Base-by-base conservation (phyloP, 1,140 invertebrate species). In the Zeugodacus cucurbitae region DNA sequence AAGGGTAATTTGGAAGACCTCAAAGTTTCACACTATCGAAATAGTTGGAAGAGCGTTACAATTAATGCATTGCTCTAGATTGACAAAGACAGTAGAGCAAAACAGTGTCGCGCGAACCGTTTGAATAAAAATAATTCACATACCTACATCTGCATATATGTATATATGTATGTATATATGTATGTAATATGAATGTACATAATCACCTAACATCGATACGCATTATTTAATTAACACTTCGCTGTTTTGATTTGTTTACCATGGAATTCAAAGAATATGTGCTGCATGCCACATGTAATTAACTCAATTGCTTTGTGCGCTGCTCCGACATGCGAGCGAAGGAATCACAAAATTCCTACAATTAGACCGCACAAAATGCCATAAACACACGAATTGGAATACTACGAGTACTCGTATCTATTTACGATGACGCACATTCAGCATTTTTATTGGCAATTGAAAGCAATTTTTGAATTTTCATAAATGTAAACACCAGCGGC, bases 361-460 rank as follows among this genome's bases (percentile, higher is more conserved):
- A 62, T 62, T 67, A 17, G 62, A 64, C 59, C 59, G n/a, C 59
- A 64, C 59, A 64, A 26, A 64, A 26, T 7, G 59, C 26, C 7
- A 44, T 44, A 44, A 10, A 44, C 41, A 6, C 41, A 44, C 41
- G 10, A 54, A 54, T 20, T 54, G 11, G 48, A 54, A 29, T 10
- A 5, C 70, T 62, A 62, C 14, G 48, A 54, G 14, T 54, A 54
- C 58, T 62, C 58, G 58, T 26, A 62, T 62, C 41, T 26, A 82
- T 48, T 48, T 44, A 82, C 41, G 37, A 82, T 82, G 74, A 82
- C 74, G 74, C 74, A 82, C 74, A 82, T 82, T 82, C 44, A 29
- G 29, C 74, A 82, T 82, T 82, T 82, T 82, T 82, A 82, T 82
- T 44, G 74, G 22, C 41, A 82, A 82, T 82, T 82, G 74, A 82